A percentile compares a stretch with the other conserved stretches of the same genome.
These are phyloP conservation scores for Rostratula benghalensis DNA, from an alignment of 2,113 vertebrate species.

Conservation along the genomic window DNA sequence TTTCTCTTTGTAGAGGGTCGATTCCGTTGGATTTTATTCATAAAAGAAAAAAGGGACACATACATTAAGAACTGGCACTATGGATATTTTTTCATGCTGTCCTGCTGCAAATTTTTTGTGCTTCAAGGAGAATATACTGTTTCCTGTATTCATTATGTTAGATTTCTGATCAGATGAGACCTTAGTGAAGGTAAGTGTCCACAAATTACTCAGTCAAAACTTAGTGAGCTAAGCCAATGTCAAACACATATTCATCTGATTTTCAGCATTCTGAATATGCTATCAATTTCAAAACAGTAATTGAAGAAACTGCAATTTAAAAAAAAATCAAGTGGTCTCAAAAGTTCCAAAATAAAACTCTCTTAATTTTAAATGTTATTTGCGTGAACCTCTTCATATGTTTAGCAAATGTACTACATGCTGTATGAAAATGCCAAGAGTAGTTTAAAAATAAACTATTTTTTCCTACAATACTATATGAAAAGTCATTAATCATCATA, in stretches of 20 bases:
- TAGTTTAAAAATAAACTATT: constrained; percentile 46
- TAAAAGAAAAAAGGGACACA: neutral
- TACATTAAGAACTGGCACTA: neutral
- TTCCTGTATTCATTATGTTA: neutral
- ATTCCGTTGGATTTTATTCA: neutral
- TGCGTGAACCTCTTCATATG: constrained; percentile 45
- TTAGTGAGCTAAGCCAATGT: neutral
- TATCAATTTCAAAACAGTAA: constrained; percentile 28
- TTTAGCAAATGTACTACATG: constrained; percentile 48
- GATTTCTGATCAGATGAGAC: neutral
- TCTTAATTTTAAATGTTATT: constrained; percentile 51
- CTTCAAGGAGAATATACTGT: neutral
- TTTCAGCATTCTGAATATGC: neutral
- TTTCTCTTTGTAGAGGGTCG: neutral
- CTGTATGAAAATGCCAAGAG: constrained; percentile 36
- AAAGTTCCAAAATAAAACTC: constrained; percentile 38
- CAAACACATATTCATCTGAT: neutral
- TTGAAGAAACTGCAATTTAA: neutral
- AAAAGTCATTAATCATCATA: constrained; percentile 51
- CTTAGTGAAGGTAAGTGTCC: neutral
- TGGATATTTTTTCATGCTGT: neutral
- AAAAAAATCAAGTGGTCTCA: constrained; percentile 27
- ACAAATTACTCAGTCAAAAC: neutral
- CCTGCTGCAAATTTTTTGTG: neutral
- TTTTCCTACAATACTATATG: neutral